These are phyloP conservation scores for Heliconius aoede DNA, from an alignment of 2,888 invertebrate species.

Conservation along the genomic window DNA sequence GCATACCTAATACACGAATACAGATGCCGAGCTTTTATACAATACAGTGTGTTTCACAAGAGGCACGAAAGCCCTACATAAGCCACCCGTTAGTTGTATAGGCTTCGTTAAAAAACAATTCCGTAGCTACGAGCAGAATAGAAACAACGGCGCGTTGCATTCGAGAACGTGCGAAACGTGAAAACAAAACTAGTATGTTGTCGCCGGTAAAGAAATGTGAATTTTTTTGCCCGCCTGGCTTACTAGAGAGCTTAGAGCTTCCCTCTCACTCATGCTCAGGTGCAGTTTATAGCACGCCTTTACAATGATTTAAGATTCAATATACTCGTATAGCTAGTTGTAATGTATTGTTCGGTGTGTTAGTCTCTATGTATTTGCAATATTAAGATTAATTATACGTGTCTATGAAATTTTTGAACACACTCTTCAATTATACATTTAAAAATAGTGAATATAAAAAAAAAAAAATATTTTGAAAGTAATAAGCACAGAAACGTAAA, in stretches of 20 bases:
- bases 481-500: too few relatives aligned
- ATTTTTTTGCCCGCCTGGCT: conserved; percentile 57
- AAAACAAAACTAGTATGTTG: conserved; percentile 69
- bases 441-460: too few relatives aligned
- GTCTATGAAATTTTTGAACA: too few relatives aligned
- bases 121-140: conserved; percentile 64
- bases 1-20: conserved; percentile 14
- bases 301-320: conserved; percentile 10
- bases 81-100: conserved; percentile 26
- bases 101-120: conserved; percentile 60
- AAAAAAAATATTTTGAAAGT: too few relatives aligned
- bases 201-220: conserved; percentile 58
- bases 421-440: too few relatives aligned
- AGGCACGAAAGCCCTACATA: conserved; percentile 28
- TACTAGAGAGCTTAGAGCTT: conserved; percentile 5
- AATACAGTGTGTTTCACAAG: conserved; percentile 11
- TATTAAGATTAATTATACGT: too few relatives aligned
- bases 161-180: conserved; percentile 70
- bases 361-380: not conserved
- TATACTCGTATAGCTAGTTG: too few relatives aligned
- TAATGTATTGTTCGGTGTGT: not conserved
- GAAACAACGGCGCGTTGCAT: conserved; percentile 63
- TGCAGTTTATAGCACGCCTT: not conserved
- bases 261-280: conserved; percentile 10
- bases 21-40: conserved; percentile 20